phyloP scores from a whole-genome alignment of 2,888 invertebrate genomes.

The Archaeoteleia sp. region DNA sequence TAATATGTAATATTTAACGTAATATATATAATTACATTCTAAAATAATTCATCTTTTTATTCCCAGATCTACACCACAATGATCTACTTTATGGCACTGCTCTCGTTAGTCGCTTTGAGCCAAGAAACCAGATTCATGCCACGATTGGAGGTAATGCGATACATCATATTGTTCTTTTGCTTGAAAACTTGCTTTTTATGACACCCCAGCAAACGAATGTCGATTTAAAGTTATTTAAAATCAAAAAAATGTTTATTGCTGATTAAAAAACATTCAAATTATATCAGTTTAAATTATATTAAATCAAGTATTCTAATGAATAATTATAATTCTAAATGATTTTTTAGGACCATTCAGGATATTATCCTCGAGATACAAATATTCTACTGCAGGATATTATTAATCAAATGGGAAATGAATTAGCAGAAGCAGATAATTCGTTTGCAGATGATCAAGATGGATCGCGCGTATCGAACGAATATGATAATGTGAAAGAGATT shows the following conservation, averaged over 20 bases:
- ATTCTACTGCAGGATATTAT: constrained; percentile 85
- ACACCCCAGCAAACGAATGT: too few species aligned
- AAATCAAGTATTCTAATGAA: too few species aligned
- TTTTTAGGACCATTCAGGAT: constrained; percentile 21
- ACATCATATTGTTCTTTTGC: background rate
- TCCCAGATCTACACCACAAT: constrained; percentile 46
- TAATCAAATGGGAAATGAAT: constrained; percentile 85
- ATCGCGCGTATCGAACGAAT: constrained; percentile 70
- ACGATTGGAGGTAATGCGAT: constrained; percentile 59
- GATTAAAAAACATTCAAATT: too few species aligned
- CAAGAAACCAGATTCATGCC: constrained; percentile 63
- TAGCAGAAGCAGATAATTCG: constrained; percentile 80
- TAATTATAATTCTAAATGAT: too few species aligned
- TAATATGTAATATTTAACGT: too few species aligned
- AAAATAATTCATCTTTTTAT: too few species aligned
- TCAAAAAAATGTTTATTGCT: too few species aligned
- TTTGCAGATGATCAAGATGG: constrained; percentile 80
- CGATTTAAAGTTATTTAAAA: too few species aligned
- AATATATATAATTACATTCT: too few species aligned
- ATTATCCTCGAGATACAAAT: constrained; percentile 77
- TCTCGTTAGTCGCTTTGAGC: constrained; percentile 53
- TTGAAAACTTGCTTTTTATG: background rate
- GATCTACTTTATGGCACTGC: constrained; percentile 52
- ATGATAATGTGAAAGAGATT: constrained; percentile 67
- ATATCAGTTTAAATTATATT: too few species aligned